phyloP scores from a whole-genome alignment of 35 echinoderm and acorn worm genomes.

The Apostichopus californicus region DNA sequence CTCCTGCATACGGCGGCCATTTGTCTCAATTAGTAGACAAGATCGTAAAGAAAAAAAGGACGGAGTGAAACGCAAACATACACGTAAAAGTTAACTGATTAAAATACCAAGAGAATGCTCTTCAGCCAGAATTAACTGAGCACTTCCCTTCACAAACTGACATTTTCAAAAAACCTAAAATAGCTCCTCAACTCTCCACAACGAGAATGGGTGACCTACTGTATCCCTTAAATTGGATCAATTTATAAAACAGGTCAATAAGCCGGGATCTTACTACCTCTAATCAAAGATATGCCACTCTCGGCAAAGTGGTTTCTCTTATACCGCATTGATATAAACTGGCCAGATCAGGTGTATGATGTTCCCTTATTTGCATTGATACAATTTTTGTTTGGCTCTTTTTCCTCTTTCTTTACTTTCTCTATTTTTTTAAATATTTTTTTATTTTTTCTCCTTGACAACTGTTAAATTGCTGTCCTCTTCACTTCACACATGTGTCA shows the following conservation, averaged over 20 bases:
- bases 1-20: no score
- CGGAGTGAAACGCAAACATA: no score
- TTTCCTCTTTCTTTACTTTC: background rate
- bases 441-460: no score
- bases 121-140: no score
- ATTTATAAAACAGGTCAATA: slow-evolving; percentile 39
- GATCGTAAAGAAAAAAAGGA: no score
- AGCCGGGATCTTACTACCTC: slow-evolving; percentile 5
- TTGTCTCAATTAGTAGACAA: no score
- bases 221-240: slow-evolving; percentile 38
- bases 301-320: slow-evolving; percentile 36
- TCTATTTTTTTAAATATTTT: no score
- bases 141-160: background rate
- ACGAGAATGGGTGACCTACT: slow-evolving; percentile 16
- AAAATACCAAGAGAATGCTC: no score
- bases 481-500: slow-evolving; percentile 38
- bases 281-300: slow-evolving; percentile 40
- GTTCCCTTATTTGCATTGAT: background rate
- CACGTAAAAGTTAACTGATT: no score
- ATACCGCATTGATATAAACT: background rate
- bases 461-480: background rate
- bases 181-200: slow-evolving; percentile 14
- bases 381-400: background rate
- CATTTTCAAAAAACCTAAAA: slow-evolving; percentile 7
- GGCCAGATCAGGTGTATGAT: slow-evolving; percentile 4